Evolutionary conservation across 2,888 invertebrate species (phyloP).

Genomic region (Aporophyla lueneburgensis): DNA sequence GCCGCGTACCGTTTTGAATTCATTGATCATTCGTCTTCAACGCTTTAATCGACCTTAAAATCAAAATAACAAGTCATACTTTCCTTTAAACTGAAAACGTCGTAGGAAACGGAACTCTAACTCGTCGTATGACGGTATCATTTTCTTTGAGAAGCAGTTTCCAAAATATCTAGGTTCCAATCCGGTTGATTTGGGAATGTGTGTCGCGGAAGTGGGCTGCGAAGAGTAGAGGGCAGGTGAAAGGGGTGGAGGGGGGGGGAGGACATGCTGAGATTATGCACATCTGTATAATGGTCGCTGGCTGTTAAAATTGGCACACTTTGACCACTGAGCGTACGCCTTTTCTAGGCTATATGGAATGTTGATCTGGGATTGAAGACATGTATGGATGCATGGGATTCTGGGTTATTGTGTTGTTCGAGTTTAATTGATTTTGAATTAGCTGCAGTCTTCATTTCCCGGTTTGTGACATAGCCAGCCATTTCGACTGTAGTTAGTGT

Average conservation of each 20-base stretch:
- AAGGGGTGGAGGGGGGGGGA: conserved; percentile 61
- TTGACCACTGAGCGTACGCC: conserved; percentile 54
- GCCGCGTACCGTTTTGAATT: conserved; percentile 84
- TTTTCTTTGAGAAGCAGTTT: conserved; percentile 64
- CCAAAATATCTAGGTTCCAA: conserved; percentile 85
- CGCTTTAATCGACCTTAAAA: conserved; percentile 75
- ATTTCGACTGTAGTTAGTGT: not conserved
- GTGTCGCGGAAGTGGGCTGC: conserved; percentile 83
- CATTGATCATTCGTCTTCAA: conserved; percentile 74
- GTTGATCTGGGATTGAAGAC: conserved; percentile 33
- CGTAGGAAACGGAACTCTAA: conserved; percentile 63
- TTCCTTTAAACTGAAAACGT: conserved; percentile 56
- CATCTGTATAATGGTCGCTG: conserved; percentile 68
- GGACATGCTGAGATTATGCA: conserved; percentile 75
- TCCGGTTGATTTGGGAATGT: conserved; percentile 88
- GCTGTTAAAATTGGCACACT: conserved; percentile 70
- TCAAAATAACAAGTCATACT: conserved; percentile 70
- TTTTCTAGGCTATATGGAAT: conserved; percentile 46
- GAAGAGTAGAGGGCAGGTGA: conserved; percentile 71
- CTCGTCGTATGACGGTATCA: conserved; percentile 64
- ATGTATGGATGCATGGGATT: conserved; percentile 4
- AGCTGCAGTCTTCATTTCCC: not conserved
- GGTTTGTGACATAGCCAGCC: not conserved
- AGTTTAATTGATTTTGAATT: conserved; percentile 18
- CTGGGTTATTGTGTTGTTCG: conserved; percentile 3